Conservation (phyloP, 2,888 invertebrate genomes). For the Lamellibrachia satsuma region DNA sequence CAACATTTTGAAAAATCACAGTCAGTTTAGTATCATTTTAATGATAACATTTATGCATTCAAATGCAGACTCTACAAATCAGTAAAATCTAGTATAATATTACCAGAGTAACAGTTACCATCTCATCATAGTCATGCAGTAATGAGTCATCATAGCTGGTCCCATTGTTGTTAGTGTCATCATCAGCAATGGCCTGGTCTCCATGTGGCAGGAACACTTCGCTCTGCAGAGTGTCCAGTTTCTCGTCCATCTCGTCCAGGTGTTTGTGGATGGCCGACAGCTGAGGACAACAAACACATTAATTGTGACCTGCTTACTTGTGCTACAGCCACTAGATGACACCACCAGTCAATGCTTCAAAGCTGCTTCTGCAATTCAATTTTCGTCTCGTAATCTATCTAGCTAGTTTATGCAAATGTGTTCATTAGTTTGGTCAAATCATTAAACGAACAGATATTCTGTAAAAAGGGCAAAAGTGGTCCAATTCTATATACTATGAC, state of each 20-base stretch:
- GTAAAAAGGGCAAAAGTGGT: too few species aligned
- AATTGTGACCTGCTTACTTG: background rate
- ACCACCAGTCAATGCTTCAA: background rate
- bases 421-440: too few species aligned
- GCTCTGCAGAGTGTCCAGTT: conserved; percentile 50
- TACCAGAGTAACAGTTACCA: conserved; percentile 22
- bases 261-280: conserved; percentile 45
- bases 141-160: conserved; percentile 23
- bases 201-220: conserved; percentile 37
- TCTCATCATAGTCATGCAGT: conserved; percentile 32
- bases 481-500: too few species aligned
- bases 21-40: too few species aligned
- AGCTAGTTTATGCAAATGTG: background rate
- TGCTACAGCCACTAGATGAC: background rate
- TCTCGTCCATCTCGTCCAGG: conserved; percentile 55
- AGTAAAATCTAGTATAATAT: background rate
- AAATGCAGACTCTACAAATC: too few species aligned
- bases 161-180: conserved; percentile 21
- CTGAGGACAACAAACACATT: conserved; percentile 23
- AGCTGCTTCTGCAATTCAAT: background rate
- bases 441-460: too few species aligned
- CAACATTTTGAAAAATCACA: too few species aligned
- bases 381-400: background rate
- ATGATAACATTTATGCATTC: too few species aligned
- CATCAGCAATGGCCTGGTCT: background rate